phyloP scores from a whole-genome alignment of 2,797 vertebrate species.

The Gobio occitaniae region DNA sequence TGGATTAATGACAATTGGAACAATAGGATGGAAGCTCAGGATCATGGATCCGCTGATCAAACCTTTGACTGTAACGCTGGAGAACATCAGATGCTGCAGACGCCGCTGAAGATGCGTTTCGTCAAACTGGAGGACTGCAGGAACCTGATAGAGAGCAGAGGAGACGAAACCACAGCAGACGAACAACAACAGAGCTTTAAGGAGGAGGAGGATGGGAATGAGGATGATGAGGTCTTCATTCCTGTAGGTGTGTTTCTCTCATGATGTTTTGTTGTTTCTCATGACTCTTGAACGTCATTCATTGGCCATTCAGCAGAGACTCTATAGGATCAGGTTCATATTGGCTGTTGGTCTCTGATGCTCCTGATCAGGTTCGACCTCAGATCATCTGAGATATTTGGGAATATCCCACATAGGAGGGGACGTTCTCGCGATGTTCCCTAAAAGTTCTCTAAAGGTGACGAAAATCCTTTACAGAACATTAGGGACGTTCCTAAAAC shows the following conservation, averaged over 20 bases:
- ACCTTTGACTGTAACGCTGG: not conserved
- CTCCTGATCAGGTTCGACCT: not conserved
- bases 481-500: too few relatives aligned
- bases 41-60: too few relatives aligned
- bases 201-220: not conserved
- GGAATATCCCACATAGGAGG: too few relatives aligned
- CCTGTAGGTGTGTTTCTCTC: not conserved
- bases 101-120: not conserved
- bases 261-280: not conserved
- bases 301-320: not conserved
- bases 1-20: too few relatives aligned
- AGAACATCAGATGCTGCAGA: not conserved
- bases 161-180: not conserved
- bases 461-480: too few relatives aligned
- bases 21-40: too few relatives aligned
- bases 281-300: not conserved
- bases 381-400: not conserved
- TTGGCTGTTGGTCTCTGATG: not conserved
- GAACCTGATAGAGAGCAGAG: too few relatives aligned
- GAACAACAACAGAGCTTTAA: not conserved
- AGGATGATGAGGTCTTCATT: not conserved
- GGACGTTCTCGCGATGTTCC: too few relatives aligned
- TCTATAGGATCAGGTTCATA: not conserved
- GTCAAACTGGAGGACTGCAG: slow-evolving; percentile 3
- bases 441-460: too few relatives aligned